A percentile compares a stretch with the other conserved stretches of the same genome.
These are phyloP conservation scores for Burhinus oedicnemus DNA, from an alignment of 2,113 vertebrate species.

Conservation along the genomic window DNA sequence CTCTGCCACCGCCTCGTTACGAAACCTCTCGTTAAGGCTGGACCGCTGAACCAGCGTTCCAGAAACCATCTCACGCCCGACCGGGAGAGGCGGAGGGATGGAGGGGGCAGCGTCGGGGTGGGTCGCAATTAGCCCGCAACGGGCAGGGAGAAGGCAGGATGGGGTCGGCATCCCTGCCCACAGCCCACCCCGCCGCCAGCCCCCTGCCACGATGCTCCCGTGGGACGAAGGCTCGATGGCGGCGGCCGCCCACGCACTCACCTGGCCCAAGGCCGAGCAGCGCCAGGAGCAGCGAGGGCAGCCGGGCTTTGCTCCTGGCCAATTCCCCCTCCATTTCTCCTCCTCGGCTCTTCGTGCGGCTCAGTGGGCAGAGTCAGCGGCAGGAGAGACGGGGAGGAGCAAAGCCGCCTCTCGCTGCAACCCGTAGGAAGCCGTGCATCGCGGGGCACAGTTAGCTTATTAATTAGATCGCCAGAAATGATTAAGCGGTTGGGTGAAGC, in stretches of 20 bases:
- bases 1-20: not conserved
- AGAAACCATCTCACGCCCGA: not conserved
- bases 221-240: not conserved
- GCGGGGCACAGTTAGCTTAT: not conserved
- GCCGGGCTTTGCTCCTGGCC: not conserved
- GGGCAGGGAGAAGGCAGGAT: not conserved
- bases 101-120: not conserved
- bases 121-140: not conserved
- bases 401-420: not conserved
- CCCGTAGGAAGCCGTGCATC: not conserved
- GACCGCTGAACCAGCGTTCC: not conserved
- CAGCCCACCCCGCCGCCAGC: not conserved
- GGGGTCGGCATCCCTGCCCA: not conserved
- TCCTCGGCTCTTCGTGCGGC: not conserved
- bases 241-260: not conserved
- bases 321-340: not conserved
- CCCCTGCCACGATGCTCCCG: not conserved
- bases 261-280: constrained; percentile 15
- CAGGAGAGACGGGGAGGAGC: not conserved
- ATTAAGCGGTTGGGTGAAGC: not conserved
- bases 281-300: not conserved
- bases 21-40: not conserved
- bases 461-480: not conserved
- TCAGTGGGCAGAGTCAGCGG: not conserved
- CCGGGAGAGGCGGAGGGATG: not conserved